These are phyloP conservation scores for Heliocidaris erythrogramma DNA, from an alignment of 35 echinoderm and acorn worm genomes.

Conservation along the genomic window DNA sequence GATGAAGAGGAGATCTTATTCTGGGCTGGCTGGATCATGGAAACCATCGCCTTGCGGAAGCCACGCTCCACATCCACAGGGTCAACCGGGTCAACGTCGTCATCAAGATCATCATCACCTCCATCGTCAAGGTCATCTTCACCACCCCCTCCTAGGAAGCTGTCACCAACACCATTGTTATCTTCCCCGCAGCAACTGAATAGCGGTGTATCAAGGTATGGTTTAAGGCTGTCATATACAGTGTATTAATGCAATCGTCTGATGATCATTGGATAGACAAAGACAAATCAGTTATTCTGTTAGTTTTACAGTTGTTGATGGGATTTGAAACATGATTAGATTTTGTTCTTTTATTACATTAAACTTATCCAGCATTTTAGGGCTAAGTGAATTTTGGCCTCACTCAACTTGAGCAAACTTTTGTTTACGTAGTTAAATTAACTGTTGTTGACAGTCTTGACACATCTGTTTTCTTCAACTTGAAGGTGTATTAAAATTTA, in stretches of 20 bases:
- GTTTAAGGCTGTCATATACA: neutral
- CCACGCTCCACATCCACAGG: neutral
- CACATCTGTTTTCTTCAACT: too few relatives aligned
- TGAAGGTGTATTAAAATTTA: too few relatives aligned
- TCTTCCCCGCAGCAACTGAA: neutral
- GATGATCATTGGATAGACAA: too few relatives aligned
- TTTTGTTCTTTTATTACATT: neutral
- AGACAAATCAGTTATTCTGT: too few relatives aligned
- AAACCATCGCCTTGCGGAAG: constrained; percentile 25
- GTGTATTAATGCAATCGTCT: too few relatives aligned
- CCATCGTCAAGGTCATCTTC: neutral
- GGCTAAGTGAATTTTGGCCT: too few relatives aligned
- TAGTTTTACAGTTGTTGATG: too few relatives aligned
- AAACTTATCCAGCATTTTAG: too few relatives aligned
- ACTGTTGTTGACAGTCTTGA: neutral
- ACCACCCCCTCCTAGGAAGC: neutral
- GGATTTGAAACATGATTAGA: too few relatives aligned
- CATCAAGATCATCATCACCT: neutral
- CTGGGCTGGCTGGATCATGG: constrained; percentile 56
- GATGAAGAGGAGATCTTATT: constrained; percentile 66
- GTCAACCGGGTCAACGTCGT: constrained; percentile 1
- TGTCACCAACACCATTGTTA: neutral
- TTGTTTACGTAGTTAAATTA: too few relatives aligned
- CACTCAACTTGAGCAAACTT: neutral
- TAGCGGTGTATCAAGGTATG: neutral